Evolutionary conservation across 1,140 invertebrate genomes (phyloP).

Genomic region (Bombus consobrinus): DNA sequence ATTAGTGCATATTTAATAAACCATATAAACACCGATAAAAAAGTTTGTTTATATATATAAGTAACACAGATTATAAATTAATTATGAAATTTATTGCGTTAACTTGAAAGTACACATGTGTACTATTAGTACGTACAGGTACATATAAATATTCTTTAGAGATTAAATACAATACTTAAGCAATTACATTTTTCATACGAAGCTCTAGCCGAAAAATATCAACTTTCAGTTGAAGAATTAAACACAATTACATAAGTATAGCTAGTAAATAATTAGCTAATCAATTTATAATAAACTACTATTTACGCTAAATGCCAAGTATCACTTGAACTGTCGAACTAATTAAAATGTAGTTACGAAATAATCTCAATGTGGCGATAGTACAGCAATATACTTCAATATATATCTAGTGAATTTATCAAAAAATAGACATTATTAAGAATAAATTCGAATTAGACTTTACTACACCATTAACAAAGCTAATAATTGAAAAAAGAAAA

Average conservation of each 20-base stretch:
- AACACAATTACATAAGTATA: background rate
- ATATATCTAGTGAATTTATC: background rate
- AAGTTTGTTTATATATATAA: background rate
- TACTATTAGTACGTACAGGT: background rate
- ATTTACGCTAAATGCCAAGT: background rate
- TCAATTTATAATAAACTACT: background rate
- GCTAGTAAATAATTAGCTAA: background rate
- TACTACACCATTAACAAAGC: background rate
- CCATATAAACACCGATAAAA: background rate
- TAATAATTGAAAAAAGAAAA: background rate
- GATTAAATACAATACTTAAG: background rate
- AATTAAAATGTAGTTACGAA: background rate
- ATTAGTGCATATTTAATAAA: background rate
- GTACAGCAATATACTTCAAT: background rate
- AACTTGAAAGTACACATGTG: background rate
- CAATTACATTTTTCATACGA: fast-evolving
- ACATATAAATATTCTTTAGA: background rate
- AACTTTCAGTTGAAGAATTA: background rate
- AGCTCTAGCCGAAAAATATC: background rate
- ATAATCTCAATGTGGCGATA: background rate
- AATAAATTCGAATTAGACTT: background rate
- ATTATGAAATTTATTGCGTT: too few relatives aligned
- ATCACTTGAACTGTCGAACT: too few relatives aligned
- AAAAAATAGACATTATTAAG: background rate
- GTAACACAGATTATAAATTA: too few relatives aligned